Evolutionary conservation across 2,113 vertebrate genomes (phyloP).

Genomic region (Crotalus tigris): DNA sequence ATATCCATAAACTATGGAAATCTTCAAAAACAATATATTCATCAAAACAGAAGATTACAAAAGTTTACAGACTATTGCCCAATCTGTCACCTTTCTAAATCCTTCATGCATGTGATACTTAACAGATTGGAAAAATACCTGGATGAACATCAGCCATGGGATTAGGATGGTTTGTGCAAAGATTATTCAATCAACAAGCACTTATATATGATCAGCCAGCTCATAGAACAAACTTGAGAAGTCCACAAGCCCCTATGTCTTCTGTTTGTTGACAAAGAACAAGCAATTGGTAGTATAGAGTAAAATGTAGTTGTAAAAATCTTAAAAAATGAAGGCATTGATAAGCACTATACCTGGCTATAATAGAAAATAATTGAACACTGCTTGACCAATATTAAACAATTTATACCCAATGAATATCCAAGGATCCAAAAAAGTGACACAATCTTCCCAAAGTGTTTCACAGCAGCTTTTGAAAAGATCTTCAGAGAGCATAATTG

Average conservation of each 20-base stretch:
- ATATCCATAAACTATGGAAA: not conserved
- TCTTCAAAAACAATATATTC: not conserved
- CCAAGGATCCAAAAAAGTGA: not conserved
- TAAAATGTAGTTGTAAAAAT: not conserved
- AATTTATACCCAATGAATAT: not conserved
- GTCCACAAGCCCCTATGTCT: not conserved
- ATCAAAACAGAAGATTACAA: not conserved
- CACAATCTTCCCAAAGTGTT: not conserved
- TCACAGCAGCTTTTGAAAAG: not conserved
- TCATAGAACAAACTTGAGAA: not conserved
- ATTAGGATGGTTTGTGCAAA: not conserved
- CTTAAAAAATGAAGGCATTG: not conserved
- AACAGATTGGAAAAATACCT: not conserved
- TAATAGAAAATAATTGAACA: not conserved
- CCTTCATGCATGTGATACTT: not conserved
- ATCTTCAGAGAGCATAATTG: not conserved
- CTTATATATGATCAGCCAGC: not conserved
- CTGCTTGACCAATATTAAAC: not conserved
- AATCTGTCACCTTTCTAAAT: not conserved
- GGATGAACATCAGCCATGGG: not conserved
- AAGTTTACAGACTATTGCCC: not conserved
- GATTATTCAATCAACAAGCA: not conserved
- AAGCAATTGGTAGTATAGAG: not conserved
- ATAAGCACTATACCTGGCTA: not conserved
- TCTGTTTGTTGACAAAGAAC: not conserved